phyloP scores from a whole-genome alignment of 1,140 invertebrate genomes.

The Elysia chlorotica region DNA sequence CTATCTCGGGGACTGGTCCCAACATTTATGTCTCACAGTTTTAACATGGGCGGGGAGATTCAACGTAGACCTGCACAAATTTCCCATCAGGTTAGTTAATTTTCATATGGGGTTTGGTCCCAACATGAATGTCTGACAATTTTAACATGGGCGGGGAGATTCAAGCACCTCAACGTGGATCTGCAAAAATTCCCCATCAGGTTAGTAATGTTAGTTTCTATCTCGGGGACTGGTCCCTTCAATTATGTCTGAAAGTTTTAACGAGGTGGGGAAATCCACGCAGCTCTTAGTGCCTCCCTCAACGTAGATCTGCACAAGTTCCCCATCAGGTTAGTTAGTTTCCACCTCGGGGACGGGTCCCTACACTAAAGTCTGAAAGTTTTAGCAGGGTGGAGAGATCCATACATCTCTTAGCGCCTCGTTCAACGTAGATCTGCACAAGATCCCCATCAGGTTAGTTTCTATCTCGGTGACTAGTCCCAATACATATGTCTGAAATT shows the following conservation, averaged over 20 bases:
- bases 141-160: constrained; percentile 39
- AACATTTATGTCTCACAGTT: no score
- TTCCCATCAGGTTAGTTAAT: constrained; percentile 35
- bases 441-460: constrained; percentile 37
- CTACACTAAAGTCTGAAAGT: constrained; percentile 44
- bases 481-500: no score
- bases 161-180: no score
- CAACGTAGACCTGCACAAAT: constrained; percentile 33
- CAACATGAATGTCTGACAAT: constrained; percentile 44
- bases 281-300: constrained; percentile 30
- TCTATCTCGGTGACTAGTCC: no score
- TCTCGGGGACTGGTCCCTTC: no score
- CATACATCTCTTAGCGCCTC: constrained; percentile 30
- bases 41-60: no score
- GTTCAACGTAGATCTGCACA: constrained; percentile 31
- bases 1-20: no score
- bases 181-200: constrained; percentile 37
- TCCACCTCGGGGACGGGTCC: no score
- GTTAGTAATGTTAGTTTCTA: constrained; percentile 29
- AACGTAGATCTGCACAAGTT: constrained; percentile 36
- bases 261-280: constrained; percentile 36
- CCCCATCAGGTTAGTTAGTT: constrained; percentile 32
- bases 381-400: constrained; percentile 38
- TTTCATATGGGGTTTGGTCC: no score
- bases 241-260: constrained; percentile 37